A percentile compares a stretch with the other conserved stretches of the same genome.
These are phyloP conservation scores for Amblyornis subalaris DNA, from an alignment of 2,113 vertebrate species.

Conservation along the genomic window DNA sequence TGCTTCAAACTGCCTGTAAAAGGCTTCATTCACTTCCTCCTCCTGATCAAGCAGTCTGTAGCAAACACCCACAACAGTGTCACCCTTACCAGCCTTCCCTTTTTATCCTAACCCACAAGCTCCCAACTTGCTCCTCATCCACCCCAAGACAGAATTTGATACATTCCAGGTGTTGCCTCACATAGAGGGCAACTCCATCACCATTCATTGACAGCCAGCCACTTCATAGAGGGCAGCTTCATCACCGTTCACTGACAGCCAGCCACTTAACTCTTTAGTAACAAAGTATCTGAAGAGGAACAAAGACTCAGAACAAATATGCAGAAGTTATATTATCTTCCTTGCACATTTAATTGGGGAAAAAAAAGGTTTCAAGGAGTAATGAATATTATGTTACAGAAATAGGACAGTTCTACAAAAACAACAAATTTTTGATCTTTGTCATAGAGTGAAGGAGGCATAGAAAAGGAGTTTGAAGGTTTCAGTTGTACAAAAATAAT, in stretches of 20 bases:
- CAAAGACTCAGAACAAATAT: not conserved
- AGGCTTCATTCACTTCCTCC: not conserved
- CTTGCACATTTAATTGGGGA: not conserved
- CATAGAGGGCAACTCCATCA: not conserved
- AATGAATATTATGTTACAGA: not conserved
- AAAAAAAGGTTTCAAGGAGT: not conserved
- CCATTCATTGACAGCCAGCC: not conserved
- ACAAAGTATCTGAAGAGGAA: not conserved
- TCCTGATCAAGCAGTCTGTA: not conserved
- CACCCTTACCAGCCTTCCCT: not conserved
- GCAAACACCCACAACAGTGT: not conserved
- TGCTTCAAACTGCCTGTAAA: not conserved
- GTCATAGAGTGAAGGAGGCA: not conserved
- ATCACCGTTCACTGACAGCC: not conserved
- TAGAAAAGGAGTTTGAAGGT: not conserved
- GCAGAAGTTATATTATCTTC: not conserved
- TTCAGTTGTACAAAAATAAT: not conserved
- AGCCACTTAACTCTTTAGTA: not conserved
- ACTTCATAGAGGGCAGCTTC: not conserved
- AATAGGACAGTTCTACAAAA: not conserved
- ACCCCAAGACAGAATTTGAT: not conserved
- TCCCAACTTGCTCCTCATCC: not conserved
- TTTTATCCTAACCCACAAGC: not conserved
- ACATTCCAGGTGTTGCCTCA: not conserved
- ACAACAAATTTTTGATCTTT: not conserved